Evolutionary conservation across 2,113 vertebrate genomes (phyloP).

Genomic region (Prionailurus bengalensis): DNA sequence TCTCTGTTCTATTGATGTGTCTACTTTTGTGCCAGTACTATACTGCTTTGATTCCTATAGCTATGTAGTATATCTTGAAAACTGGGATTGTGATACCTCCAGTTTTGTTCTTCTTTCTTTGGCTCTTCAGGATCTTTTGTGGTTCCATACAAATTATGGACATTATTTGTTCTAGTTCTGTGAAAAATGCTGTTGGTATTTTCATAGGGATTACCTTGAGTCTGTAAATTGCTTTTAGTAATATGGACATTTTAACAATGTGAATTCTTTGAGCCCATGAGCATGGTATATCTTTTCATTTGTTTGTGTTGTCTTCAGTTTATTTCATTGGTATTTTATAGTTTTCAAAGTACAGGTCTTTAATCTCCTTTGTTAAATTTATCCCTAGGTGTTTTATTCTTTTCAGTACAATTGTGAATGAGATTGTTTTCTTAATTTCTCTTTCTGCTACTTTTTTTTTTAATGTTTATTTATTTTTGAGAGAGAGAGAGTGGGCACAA

Average conservation of each 20-base stretch:
- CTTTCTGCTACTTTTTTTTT: background rate
- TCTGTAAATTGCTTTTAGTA: background rate
- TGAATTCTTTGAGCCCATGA: background rate
- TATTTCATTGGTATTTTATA: background rate
- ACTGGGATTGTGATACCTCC: background rate
- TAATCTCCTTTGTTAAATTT: background rate
- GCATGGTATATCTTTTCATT: background rate
- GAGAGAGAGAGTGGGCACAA: too few species aligned
- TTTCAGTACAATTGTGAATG: background rate
- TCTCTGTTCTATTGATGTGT: background rate
- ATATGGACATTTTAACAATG: background rate
- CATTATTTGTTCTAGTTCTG: background rate
- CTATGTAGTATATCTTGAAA: background rate
- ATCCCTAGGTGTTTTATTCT: background rate
- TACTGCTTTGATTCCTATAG: background rate
- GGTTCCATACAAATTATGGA: background rate
- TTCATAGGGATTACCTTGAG: background rate
- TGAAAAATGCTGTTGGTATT: background rate
- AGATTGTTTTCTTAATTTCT: background rate
- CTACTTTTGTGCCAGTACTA: background rate
- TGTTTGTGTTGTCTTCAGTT: background rate
- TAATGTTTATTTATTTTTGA: background rate
- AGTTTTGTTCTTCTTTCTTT: background rate
- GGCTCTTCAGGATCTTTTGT: background rate
- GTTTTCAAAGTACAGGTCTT: background rate